phyloP scores from a whole-genome alignment of 1,140 invertebrate genomes.

The Scaptomyza hsui region DNA sequence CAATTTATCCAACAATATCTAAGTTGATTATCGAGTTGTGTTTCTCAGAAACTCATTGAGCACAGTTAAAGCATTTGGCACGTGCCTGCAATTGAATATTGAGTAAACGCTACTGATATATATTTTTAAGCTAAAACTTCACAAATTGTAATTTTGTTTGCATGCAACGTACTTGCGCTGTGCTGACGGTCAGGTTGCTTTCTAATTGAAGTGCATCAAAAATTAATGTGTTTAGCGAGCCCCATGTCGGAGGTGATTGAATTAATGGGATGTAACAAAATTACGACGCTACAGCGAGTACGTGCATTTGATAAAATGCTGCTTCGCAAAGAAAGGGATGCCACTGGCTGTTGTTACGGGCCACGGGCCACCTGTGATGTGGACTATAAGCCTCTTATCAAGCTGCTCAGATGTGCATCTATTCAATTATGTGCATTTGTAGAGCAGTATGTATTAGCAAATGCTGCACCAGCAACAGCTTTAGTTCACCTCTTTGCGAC shows the following conservation, averaged over 20 bases:
- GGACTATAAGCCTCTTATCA: constrained; percentile 35
- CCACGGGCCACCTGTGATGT: constrained; percentile 6
- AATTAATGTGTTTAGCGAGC: constrained; percentile 3
- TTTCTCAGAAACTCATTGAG: too few relatives aligned
- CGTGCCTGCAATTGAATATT: background rate
- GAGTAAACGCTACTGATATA: background rate
- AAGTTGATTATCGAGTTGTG: too few relatives aligned
- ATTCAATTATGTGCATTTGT: constrained; percentile 18
- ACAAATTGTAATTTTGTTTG: background rate
- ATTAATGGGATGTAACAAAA: background rate
- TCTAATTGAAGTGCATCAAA: background rate
- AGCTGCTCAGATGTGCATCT: constrained; percentile 11
- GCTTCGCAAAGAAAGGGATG: constrained; percentile 15
- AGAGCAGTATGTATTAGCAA: background rate
- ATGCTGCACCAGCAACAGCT: background rate
- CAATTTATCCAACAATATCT: too few relatives aligned
- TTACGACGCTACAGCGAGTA: background rate
- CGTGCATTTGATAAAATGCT: background rate
- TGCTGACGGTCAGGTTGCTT: background rate
- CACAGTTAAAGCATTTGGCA: too few relatives aligned
- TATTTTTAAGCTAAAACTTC: background rate
- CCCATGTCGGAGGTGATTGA: background rate
- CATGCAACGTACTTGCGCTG: background rate
- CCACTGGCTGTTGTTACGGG: background rate
- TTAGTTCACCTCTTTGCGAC: background rate